A percentile compares a stretch with the other conserved stretches of the same genome.
Evolutionary conservation across 2,888 invertebrate genomes (phyloP).

Genomic region (Polyommatus icarus): DNA sequence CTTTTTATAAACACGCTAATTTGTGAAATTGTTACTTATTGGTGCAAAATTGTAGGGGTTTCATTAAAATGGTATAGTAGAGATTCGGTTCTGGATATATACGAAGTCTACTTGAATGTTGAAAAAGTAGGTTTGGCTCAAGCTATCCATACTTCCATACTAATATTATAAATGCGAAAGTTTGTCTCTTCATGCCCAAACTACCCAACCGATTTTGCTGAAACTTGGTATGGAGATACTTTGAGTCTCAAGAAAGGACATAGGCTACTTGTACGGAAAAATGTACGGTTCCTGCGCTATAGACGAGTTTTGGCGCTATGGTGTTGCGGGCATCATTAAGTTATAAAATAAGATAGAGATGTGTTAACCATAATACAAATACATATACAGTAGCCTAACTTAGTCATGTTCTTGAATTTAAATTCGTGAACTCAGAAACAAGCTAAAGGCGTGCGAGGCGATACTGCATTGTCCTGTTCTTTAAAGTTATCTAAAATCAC

Average conservation of each 20-base stretch:
- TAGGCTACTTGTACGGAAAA: no score
- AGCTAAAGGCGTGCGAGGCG: background rate
- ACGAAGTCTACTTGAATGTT: no score
- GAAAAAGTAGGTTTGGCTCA: no score
- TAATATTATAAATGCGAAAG: no score
- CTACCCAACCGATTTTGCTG: no score
- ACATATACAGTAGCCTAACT: background rate
- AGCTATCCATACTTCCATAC: constrained; percentile 7
- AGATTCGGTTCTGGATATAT: background rate
- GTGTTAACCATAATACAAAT: constrained; percentile 41
- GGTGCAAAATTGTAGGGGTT: background rate
- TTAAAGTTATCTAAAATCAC: background rate
- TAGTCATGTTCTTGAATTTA: background rate
- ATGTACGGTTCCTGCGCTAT: no score
- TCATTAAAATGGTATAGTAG: background rate
- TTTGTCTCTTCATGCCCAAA: no score
- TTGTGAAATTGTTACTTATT: background rate
- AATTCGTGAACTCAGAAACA: background rate
- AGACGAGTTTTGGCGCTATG: no score
- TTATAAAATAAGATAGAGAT: constrained; percentile 65
- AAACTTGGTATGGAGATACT: no score
- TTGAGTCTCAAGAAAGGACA: no score
- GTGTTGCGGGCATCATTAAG: no score
- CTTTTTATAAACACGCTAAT: constrained; percentile 11
- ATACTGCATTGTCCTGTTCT: background rate